These are phyloP conservation scores for Halocaridina rubra DNA, from an alignment of 2,888 invertebrate genomes.

Conservation along the genomic window DNA sequence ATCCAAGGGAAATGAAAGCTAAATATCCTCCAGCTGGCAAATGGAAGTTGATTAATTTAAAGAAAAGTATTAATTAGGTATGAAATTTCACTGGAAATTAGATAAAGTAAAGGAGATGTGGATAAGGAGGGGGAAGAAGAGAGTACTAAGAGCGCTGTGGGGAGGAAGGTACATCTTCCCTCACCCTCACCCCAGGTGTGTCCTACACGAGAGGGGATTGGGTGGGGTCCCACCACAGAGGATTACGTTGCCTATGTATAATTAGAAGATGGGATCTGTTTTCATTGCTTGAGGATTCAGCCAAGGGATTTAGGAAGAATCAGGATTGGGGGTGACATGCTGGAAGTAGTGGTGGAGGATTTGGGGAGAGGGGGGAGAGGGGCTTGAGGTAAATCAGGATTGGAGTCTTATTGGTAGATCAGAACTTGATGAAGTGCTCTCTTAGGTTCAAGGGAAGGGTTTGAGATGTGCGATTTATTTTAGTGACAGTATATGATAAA, in stretches of 20 bases:
- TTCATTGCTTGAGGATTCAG: slow-evolving; percentile 36
- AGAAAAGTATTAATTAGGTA: slow-evolving; percentile 34
- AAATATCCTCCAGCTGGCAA: too few species aligned
- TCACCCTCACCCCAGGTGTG: not conserved
- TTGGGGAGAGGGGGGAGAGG: not conserved
- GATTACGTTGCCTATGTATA: slow-evolving; percentile 37
- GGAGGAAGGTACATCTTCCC: not conserved
- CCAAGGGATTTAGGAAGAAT: slow-evolving; percentile 14
- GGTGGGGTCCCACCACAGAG: slow-evolving; percentile 12
- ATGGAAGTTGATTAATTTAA: slow-evolving; percentile 23
- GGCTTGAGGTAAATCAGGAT: not conserved
- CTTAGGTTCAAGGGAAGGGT: not conserved
- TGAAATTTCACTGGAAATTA: slow-evolving; percentile 9
- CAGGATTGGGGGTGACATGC: not conserved
- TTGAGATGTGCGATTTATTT: not conserved
- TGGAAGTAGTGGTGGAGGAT: not conserved
- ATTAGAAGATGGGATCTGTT: slow-evolving; percentile 45
- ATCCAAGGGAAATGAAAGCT: too few species aligned
- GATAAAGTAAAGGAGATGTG: slow-evolving; percentile 21
- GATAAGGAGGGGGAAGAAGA: not conserved
- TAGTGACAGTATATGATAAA: too few species aligned
- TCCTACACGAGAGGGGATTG: too few species aligned
- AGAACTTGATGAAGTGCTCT: not conserved
- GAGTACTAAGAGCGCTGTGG: not conserved
- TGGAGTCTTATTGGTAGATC: not conserved